phyloP scores from a whole-genome alignment of 1,140 invertebrate species.

The Archivesica marissinica region DNA sequence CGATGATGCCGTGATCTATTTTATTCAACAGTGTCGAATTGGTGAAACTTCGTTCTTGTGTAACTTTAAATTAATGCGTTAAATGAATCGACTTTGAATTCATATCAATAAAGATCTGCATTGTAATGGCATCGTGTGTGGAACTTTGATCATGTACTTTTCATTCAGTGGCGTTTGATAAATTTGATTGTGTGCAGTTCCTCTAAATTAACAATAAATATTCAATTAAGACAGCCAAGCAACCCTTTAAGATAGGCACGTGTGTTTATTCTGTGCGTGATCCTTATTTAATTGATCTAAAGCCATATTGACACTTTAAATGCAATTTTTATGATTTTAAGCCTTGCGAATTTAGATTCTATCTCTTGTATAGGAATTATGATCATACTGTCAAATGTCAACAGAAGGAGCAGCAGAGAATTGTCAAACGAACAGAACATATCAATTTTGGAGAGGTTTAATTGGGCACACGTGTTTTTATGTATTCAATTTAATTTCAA shows the following conservation, averaged over 20 bases:
- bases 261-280: slow-evolving; percentile 28
- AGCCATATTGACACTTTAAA: slow-evolving; percentile 45
- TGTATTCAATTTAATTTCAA: slow-evolving; percentile 57
- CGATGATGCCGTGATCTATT: too few species aligned
- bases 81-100: too few species aligned
- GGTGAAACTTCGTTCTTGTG: too few species aligned
- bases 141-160: slow-evolving; percentile 1
- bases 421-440: slow-evolving; percentile 38
- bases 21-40: too few species aligned
- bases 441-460: slow-evolving; percentile 48
- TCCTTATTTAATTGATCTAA: slow-evolving; percentile 28
- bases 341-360: background rate
- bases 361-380: slow-evolving; percentile 18
- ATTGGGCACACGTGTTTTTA: slow-evolving; percentile 56
- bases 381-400: slow-evolving; percentile 45
- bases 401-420: slow-evolving; percentile 2
- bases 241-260: slow-evolving; percentile 35
- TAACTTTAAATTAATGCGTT: too few species aligned
- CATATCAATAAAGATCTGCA: too few species aligned
- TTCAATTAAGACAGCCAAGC: slow-evolving; percentile 23
- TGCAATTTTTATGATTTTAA: slow-evolving; percentile 35
- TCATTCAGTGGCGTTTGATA: slow-evolving; percentile 5
- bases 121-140: slow-evolving; percentile 18
- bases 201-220: slow-evolving; percentile 41
- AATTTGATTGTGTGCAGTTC: slow-evolving; percentile 4